These are phyloP conservation scores for Steatocranus sp. DNA, from an alignment of 2,797 vertebrate genomes.

Conservation along the genomic window DNA sequence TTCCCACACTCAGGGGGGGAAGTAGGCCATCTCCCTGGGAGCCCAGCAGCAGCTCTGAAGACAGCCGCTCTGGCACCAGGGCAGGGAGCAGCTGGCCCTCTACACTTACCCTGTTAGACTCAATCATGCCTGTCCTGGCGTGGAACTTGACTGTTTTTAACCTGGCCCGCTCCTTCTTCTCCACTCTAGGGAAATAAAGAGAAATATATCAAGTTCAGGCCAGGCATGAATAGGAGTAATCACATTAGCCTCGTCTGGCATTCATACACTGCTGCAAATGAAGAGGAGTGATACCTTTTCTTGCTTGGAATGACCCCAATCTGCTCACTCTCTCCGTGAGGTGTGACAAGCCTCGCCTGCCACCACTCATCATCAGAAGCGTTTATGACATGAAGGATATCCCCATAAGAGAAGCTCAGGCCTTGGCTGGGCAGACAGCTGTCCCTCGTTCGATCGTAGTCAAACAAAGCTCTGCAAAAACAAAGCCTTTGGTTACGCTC, in stretches of 20 bases:
- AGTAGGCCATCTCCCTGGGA: slow-evolving; percentile 66
- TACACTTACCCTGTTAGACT: slow-evolving; percentile 95
- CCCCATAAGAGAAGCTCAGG: slow-evolving; percentile 96
- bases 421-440: slow-evolving; percentile 98
- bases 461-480: slow-evolving; percentile 89
- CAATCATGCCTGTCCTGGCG: slow-evolving; percentile 97
- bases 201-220: background rate
- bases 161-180: slow-evolving; percentile 98
- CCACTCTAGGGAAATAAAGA: slow-evolving; percentile 79
- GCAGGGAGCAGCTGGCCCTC: slow-evolving; percentile 44
- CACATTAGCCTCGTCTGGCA: background rate
- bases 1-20: slow-evolving; percentile 63
- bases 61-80: slow-evolving; percentile 37
- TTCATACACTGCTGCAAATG: background rate
- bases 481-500: slow-evolving; percentile 3
- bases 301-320: slow-evolving; percentile 99
- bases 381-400: slow-evolving; percentile 97
- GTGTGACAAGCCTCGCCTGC: slow-evolving; percentile 97
- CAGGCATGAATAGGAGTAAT: background rate
- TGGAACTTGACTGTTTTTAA: slow-evolving; percentile 99
- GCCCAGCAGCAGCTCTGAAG: slow-evolving; percentile 57
- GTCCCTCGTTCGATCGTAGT: slow-evolving; percentile 97
- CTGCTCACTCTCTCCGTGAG: slow-evolving; percentile 97
- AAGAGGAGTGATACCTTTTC: slow-evolving; percentile 81
- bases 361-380: slow-evolving; percentile 99